Evolutionary conservation across 1,140 invertebrate genomes (phyloP).

Genomic region (Lethocerus indicus): DNA sequence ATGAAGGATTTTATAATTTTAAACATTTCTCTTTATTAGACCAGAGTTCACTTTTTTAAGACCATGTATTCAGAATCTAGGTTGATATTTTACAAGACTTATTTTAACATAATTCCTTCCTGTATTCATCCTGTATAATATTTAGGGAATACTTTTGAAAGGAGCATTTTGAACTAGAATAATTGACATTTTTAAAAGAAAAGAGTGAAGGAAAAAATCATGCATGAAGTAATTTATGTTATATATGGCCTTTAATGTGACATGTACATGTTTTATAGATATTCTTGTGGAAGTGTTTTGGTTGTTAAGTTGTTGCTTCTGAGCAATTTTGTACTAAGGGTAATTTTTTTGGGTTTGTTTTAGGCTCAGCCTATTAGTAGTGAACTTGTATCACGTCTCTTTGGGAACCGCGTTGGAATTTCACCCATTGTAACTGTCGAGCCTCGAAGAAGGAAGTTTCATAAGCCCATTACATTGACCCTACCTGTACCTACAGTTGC

Average conservation of each 20-base stretch:
- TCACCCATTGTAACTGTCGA: conserved; percentile 95
- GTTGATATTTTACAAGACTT: too few relatives aligned
- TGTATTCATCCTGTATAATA: too few relatives aligned
- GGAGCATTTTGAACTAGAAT: too few relatives aligned
- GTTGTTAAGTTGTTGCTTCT: not conserved
- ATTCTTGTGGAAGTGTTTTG: not conserved
- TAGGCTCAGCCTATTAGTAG: conserved; percentile 79
- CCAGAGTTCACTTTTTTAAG: too few relatives aligned
- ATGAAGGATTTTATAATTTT: too few relatives aligned
- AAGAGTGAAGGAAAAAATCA: too few relatives aligned
- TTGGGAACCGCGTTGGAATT: conserved; percentile 82
- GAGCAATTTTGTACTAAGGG: too few relatives aligned
- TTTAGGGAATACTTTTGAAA: too few relatives aligned
- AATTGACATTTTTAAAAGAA: too few relatives aligned
- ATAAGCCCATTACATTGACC: conserved; percentile 88
- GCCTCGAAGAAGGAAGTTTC: conserved; percentile 86
- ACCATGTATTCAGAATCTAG: too few relatives aligned
- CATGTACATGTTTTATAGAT: not conserved
- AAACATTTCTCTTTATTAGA: too few relatives aligned
- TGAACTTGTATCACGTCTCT: conserved; percentile 64
- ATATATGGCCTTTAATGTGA: not conserved
- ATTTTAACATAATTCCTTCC: too few relatives aligned
- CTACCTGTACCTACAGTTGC: conserved; percentile 82
- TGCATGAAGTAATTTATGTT: conserved; percentile 2
- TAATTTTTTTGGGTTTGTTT: conserved; percentile 17